Conservation (phyloP, 1,140 invertebrate genomes). For the Theocolax elegans region DNA sequence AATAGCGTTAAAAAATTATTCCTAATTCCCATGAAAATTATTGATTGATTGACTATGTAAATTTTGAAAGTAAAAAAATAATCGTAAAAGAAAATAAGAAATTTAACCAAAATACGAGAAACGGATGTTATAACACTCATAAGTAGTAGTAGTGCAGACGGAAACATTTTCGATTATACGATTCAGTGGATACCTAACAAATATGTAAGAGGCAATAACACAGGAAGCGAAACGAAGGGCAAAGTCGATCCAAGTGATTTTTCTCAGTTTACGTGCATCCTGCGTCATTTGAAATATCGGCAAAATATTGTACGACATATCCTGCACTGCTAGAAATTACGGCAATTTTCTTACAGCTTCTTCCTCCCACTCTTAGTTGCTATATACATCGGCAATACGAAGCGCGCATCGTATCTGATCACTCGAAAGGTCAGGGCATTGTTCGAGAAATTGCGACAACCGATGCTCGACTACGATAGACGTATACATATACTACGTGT, state of each 20-base stretch:
- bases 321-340: constrained; percentile 21
- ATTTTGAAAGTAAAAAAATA: no score
- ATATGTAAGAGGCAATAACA: no score
- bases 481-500: background rate
- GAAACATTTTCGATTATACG: no score
- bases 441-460: constrained; percentile 34
- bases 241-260: background rate
- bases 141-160: no score
- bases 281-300: constrained; percentile 22
- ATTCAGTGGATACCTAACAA: no score
- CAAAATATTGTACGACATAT: constrained; percentile 12
- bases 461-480: background rate
- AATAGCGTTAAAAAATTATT: no score
- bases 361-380: background rate
- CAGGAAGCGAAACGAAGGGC: background rate
- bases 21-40: no score
- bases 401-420: constrained; percentile 19
- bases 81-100: no score
- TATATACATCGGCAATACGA: constrained; percentile 7
- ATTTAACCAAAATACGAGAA: no score
- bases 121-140: no score
- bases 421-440: constrained; percentile 34
- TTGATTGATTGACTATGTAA: no score
- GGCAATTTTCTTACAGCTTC: constrained; percentile 17
- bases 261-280: background rate